Base-by-base conservation (phyloP, 2,113 vertebrate genomes). In the Lophotis ruficrista region DNA sequence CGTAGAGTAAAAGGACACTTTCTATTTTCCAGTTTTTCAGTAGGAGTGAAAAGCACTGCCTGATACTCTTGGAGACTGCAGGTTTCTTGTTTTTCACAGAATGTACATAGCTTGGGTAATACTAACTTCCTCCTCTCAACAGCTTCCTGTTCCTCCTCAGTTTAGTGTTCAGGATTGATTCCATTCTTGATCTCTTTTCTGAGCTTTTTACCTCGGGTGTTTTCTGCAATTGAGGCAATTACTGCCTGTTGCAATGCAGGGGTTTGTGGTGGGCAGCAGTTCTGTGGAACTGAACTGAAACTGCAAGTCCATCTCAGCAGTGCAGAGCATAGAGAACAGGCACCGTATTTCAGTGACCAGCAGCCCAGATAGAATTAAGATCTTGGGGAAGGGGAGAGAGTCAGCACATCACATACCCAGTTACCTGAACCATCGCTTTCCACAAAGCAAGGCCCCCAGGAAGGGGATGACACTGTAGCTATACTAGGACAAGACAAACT, bases 21-120 rank as follows among this genome's bases (percentile, higher is more conserved):
- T 77, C 56, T 83, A 37, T 94, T 95, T 94, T 90, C 86, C 72
- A 75, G 0, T 89, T 94, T 96, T 96, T 89, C 80, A 37, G 35
- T 78, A 81, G 68, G n/a, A 92, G 48, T 89, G 71, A 87, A 93
- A 93, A 97, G 53, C 45, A n/a, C 23, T 90, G 68, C 68, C n/a
- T 78, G 33, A 75, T 60, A 92, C 22, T 47, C n/a, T 47, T 87
- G 53, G 72, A 96, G 68, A 94, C 13, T 56, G 72, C 84, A 78
- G 45, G 53, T 78, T 95, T 89, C 72, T 95, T 94, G 35, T 85
- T 96, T 92, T 65, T 84, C 43, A 83, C 27, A 81, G 60, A 94
- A 83, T 68, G 37, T 68, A 5, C 65, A 83, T 78, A 45, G 71
- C 56, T 85, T 78, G 68, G 56, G 60, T 87, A 75, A 95, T 47